phyloP scores from a whole-genome alignment of 2,113 vertebrate species.

The Petrocephalus microphthalmus region DNA sequence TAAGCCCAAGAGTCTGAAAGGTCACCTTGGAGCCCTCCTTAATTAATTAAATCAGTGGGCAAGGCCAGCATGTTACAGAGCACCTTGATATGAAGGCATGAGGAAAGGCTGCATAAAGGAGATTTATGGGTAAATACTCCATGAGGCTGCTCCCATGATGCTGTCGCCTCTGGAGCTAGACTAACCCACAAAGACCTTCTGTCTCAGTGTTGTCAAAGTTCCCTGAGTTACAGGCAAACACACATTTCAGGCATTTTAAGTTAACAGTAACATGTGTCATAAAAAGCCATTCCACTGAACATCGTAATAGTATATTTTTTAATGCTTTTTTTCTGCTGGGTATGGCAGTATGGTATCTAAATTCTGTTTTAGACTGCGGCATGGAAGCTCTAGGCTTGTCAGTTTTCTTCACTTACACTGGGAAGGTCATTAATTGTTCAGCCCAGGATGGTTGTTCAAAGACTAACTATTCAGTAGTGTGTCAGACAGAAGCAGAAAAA shows the following conservation, averaged over 20 bases:
- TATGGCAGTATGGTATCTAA: neutral
- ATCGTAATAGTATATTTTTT: neutral
- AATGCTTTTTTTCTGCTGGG: neutral
- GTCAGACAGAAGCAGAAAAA: slow-evolving; percentile 2
- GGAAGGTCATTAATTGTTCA: slow-evolving; percentile 1
- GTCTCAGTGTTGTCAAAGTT: neutral
- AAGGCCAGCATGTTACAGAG: slow-evolving; percentile 37
- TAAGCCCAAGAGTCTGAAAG: slow-evolving; percentile 46
- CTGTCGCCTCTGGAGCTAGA: slow-evolving; percentile 34
- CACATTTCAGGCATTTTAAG: neutral
- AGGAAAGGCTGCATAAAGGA: slow-evolving; percentile 37
- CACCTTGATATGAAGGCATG: slow-evolving; percentile 45
- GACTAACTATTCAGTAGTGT: neutral
- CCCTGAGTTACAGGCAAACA: neutral
- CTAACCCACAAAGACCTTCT: slow-evolving; percentile 32
- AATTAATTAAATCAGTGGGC: slow-evolving; percentile 52
- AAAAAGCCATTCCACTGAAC: neutral
- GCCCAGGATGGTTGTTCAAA: neutral
- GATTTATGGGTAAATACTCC: slow-evolving; percentile 34
- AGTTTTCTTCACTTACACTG: neutral
- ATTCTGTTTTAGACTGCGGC: neutral
- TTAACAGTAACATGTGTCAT: neutral
- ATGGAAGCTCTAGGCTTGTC: too few relatives aligned
- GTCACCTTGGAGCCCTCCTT: slow-evolving; percentile 48
- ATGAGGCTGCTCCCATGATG: slow-evolving; percentile 30